Conservation (phyloP, 2,113 vertebrate genomes). For the Propithecus coquereli region DNA sequence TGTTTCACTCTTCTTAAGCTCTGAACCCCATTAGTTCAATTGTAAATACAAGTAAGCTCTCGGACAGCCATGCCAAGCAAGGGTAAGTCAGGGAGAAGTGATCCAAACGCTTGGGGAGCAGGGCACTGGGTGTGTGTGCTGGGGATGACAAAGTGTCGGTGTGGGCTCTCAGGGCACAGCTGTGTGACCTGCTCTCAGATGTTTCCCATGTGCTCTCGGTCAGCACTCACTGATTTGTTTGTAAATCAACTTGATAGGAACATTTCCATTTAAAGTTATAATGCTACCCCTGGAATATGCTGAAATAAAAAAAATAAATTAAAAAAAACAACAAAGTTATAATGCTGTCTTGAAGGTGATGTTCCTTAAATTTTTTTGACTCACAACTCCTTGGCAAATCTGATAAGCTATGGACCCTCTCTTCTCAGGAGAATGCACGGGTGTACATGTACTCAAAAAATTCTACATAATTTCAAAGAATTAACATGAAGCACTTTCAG, state of each 20-base stretch:
- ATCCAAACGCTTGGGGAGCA: neutral
- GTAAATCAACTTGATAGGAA: neutral
- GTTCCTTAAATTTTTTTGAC: neutral
- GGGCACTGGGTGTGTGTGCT: accelerated
- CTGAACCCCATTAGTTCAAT: neutral
- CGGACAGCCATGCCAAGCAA: neutral
- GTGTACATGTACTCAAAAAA: neutral
- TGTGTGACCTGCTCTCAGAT: neutral
- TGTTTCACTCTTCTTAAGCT: neutral
- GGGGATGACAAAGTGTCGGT: accelerated
- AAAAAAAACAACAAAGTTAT: neutral
- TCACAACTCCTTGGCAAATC: neutral
- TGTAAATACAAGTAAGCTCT: neutral
- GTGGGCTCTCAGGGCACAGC: neutral
- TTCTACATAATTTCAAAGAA: neutral
- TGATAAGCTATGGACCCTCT: neutral
- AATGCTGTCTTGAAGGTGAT: neutral
- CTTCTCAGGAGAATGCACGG: neutral
- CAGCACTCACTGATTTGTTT: neutral
- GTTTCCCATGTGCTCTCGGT: neutral
- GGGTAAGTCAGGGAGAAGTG: neutral
- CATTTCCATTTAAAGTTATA: neutral
- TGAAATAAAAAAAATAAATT: too few species aligned
- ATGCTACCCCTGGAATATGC: neutral
- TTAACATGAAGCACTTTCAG: neutral